Evolutionary conservation across 2,113 vertebrate species (phyloP).

Genomic region (Electrona antarctica): DNA sequence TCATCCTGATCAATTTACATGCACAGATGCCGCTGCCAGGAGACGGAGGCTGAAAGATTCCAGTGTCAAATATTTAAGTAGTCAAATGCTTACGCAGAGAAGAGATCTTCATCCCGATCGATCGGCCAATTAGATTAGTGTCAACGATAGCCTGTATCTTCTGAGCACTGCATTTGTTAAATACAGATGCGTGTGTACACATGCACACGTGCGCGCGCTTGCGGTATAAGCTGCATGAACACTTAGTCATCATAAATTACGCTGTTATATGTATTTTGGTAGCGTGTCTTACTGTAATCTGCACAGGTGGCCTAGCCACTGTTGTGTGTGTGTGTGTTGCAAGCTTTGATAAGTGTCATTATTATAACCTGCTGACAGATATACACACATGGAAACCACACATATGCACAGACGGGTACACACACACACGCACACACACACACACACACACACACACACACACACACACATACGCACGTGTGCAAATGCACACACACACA

Average conservation of each 20-base stretch:
- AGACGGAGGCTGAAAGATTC: constrained; percentile 2
- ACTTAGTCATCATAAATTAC: too few species aligned
- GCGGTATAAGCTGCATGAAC: too few species aligned
- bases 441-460: constrained; percentile 14
- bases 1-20: constrained; percentile 30
- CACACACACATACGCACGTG: neutral
- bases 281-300: too few species aligned
- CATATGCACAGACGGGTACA: neutral
- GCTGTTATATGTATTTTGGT: too few species aligned
- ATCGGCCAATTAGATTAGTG: neutral
- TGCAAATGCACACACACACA: constrained; percentile 17
- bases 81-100: neutral
- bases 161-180: neutral
- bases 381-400: neutral
- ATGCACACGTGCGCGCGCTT: constrained; percentile 9
- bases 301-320: too few species aligned
- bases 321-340: too few species aligned
- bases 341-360: too few species aligned
- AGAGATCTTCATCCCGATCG: neutral
- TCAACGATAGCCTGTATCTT: neutral
- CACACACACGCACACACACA: constrained; percentile 19
- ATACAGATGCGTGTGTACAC: neutral
- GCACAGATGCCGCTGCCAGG: neutral
- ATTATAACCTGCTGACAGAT: neutral
- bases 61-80: neutral